These are phyloP conservation scores for Python bivittatus DNA, from an alignment of 2,113 vertebrate species.

Conservation along the genomic window DNA sequence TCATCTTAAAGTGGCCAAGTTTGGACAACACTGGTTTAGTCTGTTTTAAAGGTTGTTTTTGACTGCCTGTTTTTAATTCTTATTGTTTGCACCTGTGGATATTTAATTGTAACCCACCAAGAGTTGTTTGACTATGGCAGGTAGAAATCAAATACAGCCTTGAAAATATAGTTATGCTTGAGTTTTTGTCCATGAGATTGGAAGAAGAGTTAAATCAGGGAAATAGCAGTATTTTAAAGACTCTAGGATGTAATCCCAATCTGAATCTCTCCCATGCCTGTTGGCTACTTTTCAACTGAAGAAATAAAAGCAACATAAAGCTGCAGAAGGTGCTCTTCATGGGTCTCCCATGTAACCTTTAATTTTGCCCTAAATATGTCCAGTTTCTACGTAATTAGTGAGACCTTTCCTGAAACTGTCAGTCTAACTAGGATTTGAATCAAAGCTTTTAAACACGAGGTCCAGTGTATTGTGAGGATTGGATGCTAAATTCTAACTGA, in stretches of 20 bases:
- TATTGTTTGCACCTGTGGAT: background rate
- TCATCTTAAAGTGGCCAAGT: too few relatives aligned
- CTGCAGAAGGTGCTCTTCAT: background rate
- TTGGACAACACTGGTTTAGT: background rate
- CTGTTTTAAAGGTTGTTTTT: background rate
- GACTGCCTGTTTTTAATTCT: background rate
- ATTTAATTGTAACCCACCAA: background rate
- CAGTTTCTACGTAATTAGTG: background rate
- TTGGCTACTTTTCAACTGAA: background rate
- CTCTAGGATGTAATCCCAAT: background rate
- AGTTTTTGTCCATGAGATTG: background rate
- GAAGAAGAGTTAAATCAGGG: background rate
- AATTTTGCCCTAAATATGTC: background rate
- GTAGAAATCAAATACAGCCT: background rate
- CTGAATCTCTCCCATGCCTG: background rate
- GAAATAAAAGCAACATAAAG: background rate
- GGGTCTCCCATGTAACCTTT: background rate
- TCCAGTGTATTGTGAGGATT: background rate
- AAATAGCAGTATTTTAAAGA: background rate
- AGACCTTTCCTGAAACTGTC: background rate
- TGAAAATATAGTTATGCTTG: background rate
- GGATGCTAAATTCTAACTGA: background rate
- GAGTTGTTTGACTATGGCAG: background rate
- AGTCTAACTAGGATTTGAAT: background rate
- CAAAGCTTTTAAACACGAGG: background rate